Evolutionary conservation across 1,140 invertebrate genomes (phyloP).

Genomic region (Maniola jurtina): DNA sequence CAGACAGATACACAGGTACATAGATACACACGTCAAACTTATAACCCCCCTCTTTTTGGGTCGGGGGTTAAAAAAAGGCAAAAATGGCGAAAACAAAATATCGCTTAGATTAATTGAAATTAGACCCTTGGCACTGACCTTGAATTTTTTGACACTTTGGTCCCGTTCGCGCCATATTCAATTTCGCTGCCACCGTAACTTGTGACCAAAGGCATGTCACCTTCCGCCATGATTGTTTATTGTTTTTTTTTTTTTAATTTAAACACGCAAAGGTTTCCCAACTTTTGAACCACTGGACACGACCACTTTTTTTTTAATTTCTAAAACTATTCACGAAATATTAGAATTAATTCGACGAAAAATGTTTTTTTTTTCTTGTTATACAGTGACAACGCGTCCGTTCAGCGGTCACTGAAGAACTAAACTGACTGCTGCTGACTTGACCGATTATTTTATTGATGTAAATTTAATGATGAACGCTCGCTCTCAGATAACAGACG

Average conservation of each 20-base stretch:
- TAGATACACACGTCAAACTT: too few species aligned
- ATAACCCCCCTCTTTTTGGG: too few species aligned
- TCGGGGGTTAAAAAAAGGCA: too few species aligned
- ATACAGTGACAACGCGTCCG: conserved; percentile 34
- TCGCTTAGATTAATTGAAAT: too few species aligned
- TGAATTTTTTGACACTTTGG: conserved; percentile 65
- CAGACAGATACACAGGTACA: too few species aligned
- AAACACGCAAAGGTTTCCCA: conserved; percentile 1
- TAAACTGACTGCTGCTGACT: conserved; percentile 25
- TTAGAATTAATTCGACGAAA: conserved; percentile 7
- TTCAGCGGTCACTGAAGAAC: conserved; percentile 47
- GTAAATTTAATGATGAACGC: conserved; percentile 63
- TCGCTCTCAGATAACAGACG: conserved; percentile 45
- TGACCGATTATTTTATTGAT: conserved; percentile 70
- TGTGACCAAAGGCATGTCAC: conserved; percentile 66
- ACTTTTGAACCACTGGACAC: neutral
- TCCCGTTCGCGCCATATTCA: conserved; percentile 62
- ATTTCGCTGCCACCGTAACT: conserved; percentile 67
- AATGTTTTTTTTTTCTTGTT: conserved; percentile 19
- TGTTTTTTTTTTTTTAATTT: neutral
- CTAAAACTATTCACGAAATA: neutral
- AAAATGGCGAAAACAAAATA: too few species aligned
- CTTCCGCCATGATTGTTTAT: conserved; percentile 57
- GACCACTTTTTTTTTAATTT: conserved; percentile 17
- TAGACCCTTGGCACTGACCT: conserved; percentile 47